A percentile compares a stretch with the other conserved stretches of the same genome.
These are phyloP conservation scores for Drosophila sordidapex DNA, from an alignment of 2,888 invertebrate genomes.

Conservation along the genomic window DNA sequence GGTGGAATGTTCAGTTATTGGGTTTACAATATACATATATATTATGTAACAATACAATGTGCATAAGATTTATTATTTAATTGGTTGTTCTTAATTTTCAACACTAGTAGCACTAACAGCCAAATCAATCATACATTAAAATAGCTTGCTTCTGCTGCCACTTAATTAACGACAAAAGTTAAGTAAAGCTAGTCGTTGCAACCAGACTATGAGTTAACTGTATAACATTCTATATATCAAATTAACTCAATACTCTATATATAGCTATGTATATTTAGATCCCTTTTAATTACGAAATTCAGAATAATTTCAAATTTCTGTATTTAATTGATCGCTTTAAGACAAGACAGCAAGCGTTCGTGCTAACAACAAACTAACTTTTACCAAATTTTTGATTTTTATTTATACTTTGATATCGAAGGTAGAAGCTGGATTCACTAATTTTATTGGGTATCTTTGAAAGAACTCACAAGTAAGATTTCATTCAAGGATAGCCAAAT, in stretches of 20 bases:
- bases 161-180: conserved; percentile 20
- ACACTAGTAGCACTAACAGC: conserved; percentile 41
- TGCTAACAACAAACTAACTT: conserved; percentile 18
- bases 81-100: conserved; percentile 16
- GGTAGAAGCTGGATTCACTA: neutral
- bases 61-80: conserved; percentile 18
- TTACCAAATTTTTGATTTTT: neutral
- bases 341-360: neutral
- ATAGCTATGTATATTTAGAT: conserved; percentile 10
- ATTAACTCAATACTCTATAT: conserved; percentile 13
- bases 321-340: conserved; percentile 2
- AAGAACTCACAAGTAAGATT: neutral
- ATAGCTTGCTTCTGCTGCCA: neutral
- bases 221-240: conserved; percentile 29
- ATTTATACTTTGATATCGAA: neutral
- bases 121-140: conserved; percentile 26
- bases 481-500: neutral
- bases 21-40: conserved; percentile 29
- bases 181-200: conserved; percentile 17
- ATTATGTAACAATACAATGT: conserved; percentile 36
- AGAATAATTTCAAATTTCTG: neutral
- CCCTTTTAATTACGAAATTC: conserved; percentile 31
- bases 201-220: conserved; percentile 21
- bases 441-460: neutral
- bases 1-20: conserved; percentile 24